Conservation (phyloP, 2,888 invertebrate genomes). For the Macropis europaea region DNA sequence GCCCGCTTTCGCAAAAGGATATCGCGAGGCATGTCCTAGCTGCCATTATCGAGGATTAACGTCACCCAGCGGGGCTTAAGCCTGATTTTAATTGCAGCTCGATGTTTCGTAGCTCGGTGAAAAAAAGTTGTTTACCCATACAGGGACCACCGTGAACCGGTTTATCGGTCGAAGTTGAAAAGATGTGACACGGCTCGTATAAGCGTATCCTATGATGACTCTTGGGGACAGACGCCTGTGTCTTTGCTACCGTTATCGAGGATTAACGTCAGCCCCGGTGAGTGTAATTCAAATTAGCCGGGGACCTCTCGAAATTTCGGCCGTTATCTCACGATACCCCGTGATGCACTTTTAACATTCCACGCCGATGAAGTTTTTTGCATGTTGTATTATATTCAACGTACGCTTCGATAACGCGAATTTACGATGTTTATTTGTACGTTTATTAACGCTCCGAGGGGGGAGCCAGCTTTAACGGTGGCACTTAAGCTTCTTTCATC, state of each 20-base stretch:
- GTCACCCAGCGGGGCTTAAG: conserved; percentile 47
- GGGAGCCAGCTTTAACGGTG: too few species aligned
- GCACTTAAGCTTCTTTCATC: too few species aligned
- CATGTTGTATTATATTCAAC: neutral
- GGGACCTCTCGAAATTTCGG: conserved; percentile 3
- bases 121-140: conserved; percentile 30
- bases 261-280: conserved; percentile 40
- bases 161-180: conserved; percentile 43
- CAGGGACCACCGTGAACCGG: conserved; percentile 24
- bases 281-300: conserved; percentile 22
- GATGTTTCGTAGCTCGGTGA: conserved; percentile 29
- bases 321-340: neutral
- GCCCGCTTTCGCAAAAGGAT: conserved; percentile 11
- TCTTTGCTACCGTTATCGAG: conserved; percentile 52
- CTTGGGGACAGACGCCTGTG: conserved; percentile 26
- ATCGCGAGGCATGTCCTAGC: conserved; percentile 27
- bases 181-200: conserved; percentile 24
- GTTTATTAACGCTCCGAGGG: too few species aligned
- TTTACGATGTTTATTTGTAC: too few species aligned
- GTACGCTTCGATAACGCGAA: neutral
- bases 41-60: conserved; percentile 53
- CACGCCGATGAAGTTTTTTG: too few species aligned
- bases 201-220: conserved; percentile 7
- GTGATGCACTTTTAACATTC: neutral
- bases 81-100: conserved; percentile 53